Conservation (phyloP, 2,113 vertebrate species). For the Lethenteron reissneri region DNA sequence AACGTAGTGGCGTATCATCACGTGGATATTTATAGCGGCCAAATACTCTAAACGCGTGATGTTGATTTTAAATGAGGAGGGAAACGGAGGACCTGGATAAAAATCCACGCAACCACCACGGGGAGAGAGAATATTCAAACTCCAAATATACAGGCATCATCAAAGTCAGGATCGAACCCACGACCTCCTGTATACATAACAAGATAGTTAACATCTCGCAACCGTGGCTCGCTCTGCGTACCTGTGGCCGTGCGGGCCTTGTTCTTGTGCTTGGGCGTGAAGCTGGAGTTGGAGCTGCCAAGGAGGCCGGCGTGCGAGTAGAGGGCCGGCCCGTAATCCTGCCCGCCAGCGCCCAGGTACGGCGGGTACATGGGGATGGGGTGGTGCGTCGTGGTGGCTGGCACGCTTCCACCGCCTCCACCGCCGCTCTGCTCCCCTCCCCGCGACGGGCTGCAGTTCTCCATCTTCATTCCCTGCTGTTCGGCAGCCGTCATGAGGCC, state of each 20-base stretch:
- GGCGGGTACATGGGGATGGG: constrained; percentile 70
- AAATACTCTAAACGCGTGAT: no score
- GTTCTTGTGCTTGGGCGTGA: constrained; percentile 51
- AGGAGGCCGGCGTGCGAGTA: constrained; percentile 63
- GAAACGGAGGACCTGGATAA: no score
- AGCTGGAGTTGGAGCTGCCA: constrained; percentile 41
- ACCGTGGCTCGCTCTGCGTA: constrained; percentile 23
- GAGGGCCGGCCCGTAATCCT: constrained; percentile 57
- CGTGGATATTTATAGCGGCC: no score
- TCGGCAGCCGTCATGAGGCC: constrained; percentile 16
- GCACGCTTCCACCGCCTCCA: not conserved
- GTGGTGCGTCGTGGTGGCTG: constrained; percentile 41
- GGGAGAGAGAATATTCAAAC: no score
- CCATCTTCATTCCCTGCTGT: constrained; percentile 53
- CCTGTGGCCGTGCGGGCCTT: constrained; percentile 72
- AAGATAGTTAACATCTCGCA: no score
- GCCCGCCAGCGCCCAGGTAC: constrained; percentile 36
- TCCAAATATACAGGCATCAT: no score
- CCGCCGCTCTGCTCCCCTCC: constrained; percentile 36
- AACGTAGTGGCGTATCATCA: no score
- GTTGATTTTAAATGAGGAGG: no score
- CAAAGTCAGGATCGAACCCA: no score
- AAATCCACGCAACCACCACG: no score
- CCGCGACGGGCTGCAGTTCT: constrained; percentile 43
- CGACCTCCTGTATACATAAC: no score